Base-by-base conservation (phyloP, 2,888 invertebrate genomes). In the Arrhopalites spinosus region DNA sequence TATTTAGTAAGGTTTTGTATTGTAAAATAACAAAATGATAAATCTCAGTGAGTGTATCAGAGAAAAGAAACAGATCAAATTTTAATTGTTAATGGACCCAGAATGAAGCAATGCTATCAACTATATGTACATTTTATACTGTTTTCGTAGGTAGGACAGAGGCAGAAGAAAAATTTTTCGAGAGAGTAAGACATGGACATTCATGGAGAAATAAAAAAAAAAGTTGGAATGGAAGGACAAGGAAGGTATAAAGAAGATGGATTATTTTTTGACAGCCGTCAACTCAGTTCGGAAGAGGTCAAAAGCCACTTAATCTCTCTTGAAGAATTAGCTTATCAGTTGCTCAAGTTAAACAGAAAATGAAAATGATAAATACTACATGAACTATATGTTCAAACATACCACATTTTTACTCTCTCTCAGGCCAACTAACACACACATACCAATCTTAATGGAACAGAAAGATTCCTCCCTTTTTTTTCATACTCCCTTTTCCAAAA, bases 311-410 rank as follows among this genome's bases (percentile, higher is more conserved):
- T 69, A 69, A 69, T 69, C 69, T 69, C 50, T 69, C 53, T 30
- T n/a, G 69, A 53, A 53, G 69, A 69, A 69, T 69, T 69, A 69
- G 50, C 69, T 69, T 53, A 69, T 53, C 53, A 50, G 69, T 27
- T 45, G 20, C 23, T 50, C n/a, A 50, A 50, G 15, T n/a, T 17
- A 50, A 53, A 53, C 8, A n/a, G 5, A 11, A 53, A 23, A 53
- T 53, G 5, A 25, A 59, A 25, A 59, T 25, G 25, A 59, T 23
- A 27, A 59, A 25, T 25, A 59, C 5, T 23, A 59, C 59, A 59
- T 27, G 25, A 8, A 53, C 23, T 11, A 11, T n/a, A 53, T 53
- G 23, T 20, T 20, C 20, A 53, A 7, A 53, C 20, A 53, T 23
- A 53, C 53, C 20, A 53, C 8, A 20, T 20, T 23, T 17, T 13